These are phyloP conservation scores for Andrena hattorfiana DNA, from an alignment of 2,888 invertebrate genomes.

Conservation along the genomic window DNA sequence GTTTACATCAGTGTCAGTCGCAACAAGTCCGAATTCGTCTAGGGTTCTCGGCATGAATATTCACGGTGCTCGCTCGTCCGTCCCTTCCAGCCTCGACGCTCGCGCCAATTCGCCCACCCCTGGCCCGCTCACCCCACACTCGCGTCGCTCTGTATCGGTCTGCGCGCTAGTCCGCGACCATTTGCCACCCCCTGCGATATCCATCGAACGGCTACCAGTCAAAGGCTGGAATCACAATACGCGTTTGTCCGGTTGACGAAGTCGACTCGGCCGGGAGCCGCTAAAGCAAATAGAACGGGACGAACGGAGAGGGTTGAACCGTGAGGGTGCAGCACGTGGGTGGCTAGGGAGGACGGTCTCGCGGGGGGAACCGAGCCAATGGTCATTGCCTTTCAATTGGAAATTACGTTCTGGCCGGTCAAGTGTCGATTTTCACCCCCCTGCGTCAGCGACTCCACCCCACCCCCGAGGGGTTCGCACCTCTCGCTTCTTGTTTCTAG, in stretches of 20 bases:
- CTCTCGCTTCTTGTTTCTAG: background rate
- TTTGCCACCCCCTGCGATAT: conserved; percentile 72
- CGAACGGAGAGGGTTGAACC: conserved; percentile 60
- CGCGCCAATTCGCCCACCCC: conserved; percentile 50
- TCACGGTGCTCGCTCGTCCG: conserved; percentile 77
- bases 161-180: conserved; percentile 57
- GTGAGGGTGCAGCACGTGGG: conserved; percentile 34
- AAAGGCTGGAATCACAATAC: conserved; percentile 85
- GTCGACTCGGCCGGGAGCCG: conserved; percentile 69
- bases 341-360: conserved; percentile 17
- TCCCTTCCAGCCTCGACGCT: conserved; percentile 70
- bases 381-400: conserved; percentile 84
- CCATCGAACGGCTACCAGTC: conserved; percentile 79
- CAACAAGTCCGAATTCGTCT: conserved; percentile 84
- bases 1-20: conserved; percentile 85
- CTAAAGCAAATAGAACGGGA: conserved; percentile 80
- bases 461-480: conserved; percentile 15
- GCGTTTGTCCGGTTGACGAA: conserved; percentile 84
- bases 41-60: conserved; percentile 80
- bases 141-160: conserved; percentile 53
- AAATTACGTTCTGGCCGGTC: conserved; percentile 82
- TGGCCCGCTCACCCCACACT: conserved; percentile 44
- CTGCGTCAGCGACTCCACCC: conserved; percentile 16
- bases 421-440: conserved; percentile 81
- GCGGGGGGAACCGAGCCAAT: conserved; percentile 64